Evolutionary conservation across 2,113 vertebrate genomes (phyloP), one percentile per base, ranked within the genome.

Genomic region (Glaucomys volans): DNA sequence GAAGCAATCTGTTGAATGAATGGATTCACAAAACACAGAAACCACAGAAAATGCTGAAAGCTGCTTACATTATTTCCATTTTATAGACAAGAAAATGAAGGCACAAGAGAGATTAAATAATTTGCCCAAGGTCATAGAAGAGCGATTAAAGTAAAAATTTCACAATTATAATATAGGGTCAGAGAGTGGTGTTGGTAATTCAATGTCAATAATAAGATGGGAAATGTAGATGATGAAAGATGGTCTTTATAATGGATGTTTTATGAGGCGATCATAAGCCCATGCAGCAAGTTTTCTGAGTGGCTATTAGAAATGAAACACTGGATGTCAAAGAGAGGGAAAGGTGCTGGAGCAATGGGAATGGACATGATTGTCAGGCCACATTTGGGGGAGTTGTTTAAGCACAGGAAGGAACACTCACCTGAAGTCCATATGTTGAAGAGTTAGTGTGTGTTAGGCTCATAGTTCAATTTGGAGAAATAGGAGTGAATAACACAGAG

Each of bases 401-500:
- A 83, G 5, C 17, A 47, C 18, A 72, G 6, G 13, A 12, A 71
- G 12, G 26, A 47, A 72, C 35, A 77, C 0, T 66, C 22, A 42
- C 40, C 32, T 50, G 28, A 94, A 82, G 57, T 18, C 37, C 12
- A 69, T n/a, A 40, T 67, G 0, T 95, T 83, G 37, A 67, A 28
- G 16, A 72, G 40, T 64, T 92, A 90, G 37, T 37, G 9, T 50
- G 47, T 4, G 3, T 4, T 20, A 72, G 20, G 3, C 30, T 8
- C 42, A 50, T 16, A 66, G 28, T 80, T 81, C 40, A 74, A 12
- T 64, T 57, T 88, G 13, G 32, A 9, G 30, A 59, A 91, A 59
- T 75, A 93, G 75, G 42, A 95, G 22, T 57, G 32, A 91, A 88
- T 50, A 76, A 83, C 17, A 79, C 3, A 90, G 71, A 95, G 24